Conservation (phyloP, 2,113 vertebrate genomes). For the Montifringilla adamsi region DNA sequence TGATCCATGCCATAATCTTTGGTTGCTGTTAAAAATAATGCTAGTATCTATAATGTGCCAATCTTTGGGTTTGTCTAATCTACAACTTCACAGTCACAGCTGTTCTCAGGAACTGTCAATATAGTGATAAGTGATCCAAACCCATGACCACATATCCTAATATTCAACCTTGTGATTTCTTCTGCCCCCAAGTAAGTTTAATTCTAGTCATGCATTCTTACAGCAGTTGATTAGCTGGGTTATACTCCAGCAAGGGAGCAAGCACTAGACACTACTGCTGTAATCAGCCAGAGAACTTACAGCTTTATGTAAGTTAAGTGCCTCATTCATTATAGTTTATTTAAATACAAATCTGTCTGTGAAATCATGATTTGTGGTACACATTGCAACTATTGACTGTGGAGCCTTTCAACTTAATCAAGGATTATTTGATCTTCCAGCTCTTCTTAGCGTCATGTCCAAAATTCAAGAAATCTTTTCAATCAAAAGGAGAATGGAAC, state of each 20-base stretch:
- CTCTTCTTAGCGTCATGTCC: neutral
- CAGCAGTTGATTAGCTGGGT: accelerated
- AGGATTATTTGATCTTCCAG: neutral
- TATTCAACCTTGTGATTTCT: neutral
- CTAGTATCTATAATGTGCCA: neutral
- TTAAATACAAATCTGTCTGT: neutral
- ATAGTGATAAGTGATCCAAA: neutral
- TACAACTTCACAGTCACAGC: neutral
- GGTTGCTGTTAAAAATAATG: neutral
- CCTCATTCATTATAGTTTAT: neutral
- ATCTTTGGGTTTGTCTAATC: neutral
- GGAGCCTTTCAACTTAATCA: neutral
- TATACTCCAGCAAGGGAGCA: neutral
- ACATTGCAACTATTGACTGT: neutral
- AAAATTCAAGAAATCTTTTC: neutral
- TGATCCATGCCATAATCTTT: neutral
- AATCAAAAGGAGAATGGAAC: neutral
- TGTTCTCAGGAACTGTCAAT: neutral
- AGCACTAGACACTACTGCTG: neutral
- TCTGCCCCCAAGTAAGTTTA: neutral
- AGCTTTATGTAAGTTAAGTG: neutral
- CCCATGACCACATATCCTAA: neutral
- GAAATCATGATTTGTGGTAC: neutral
- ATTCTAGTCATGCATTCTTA: neutral
- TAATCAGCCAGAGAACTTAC: neutral